Percentiles rank a stretch among this genome's conserved stretches.
phyloP scores from a whole-genome alignment of 2,797 vertebrate species.

The Acipenser ruthenus region DNA sequence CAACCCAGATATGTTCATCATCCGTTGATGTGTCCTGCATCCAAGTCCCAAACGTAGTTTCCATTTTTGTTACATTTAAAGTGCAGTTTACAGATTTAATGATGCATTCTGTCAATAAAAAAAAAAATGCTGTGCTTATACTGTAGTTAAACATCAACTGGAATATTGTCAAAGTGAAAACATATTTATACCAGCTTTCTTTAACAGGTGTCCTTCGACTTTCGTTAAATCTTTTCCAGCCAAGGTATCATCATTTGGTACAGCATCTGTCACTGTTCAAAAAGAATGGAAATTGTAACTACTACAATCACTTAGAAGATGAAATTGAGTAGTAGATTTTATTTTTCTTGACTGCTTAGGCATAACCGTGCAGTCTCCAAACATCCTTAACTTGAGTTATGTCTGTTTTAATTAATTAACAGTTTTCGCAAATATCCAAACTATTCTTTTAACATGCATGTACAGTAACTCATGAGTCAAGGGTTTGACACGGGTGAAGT shows the following conservation, averaged over 20 bases:
- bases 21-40: slow-evolving; percentile 72
- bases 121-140: slow-evolving; percentile 9
- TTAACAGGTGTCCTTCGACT: slow-evolving; percentile 29
- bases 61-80: slow-evolving; percentile 64
- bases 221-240: slow-evolving; percentile 52
- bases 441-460: no score
- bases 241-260: slow-evolving; percentile 75
- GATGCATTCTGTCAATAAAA: slow-evolving; percentile 59
- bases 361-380: no score
- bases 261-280: slow-evolving; percentile 41
- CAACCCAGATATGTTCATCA: slow-evolving; percentile 84
- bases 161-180: background rate
- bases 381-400: no score
- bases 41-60: slow-evolving; percentile 83
- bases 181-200: slow-evolving; percentile 57
- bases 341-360: no score
- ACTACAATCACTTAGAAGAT: no score
- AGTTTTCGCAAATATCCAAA: no score
- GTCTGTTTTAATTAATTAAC: no score
- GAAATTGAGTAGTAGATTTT: no score
- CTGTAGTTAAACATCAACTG: background rate
- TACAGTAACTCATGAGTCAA: no score
- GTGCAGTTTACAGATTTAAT: slow-evolving; percentile 77
- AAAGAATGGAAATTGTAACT: slow-evolving; percentile 2
- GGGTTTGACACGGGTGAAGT: no score